Conservation (phyloP, 2,888 invertebrate species). For the Agrotis puta region DNA sequence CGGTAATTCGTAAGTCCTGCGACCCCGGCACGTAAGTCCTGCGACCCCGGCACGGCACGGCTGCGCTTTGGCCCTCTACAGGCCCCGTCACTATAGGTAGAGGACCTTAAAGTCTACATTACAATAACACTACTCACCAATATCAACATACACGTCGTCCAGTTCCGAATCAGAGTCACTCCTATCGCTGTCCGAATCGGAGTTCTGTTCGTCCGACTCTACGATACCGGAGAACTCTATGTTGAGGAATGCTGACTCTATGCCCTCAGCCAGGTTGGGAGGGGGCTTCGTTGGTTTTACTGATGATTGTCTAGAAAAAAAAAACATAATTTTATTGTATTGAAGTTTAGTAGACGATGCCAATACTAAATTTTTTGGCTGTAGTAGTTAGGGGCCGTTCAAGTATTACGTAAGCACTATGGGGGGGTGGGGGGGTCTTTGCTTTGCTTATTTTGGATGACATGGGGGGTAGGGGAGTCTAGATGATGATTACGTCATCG, state of each 20-base stretch:
- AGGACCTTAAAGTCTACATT: background rate
- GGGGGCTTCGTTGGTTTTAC: conserved; percentile 84
- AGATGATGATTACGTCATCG: too few species aligned
- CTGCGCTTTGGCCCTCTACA: too few species aligned
- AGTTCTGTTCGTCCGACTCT: conserved; percentile 85
- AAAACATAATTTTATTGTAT: background rate
- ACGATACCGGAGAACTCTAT: conserved; percentile 90
- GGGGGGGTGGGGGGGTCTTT: too few species aligned
- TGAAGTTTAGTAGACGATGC: background rate
- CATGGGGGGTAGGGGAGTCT: too few species aligned
- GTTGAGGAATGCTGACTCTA: conserved; percentile 89
- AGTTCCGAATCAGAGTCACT: conserved; percentile 86
- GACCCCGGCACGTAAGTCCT: too few species aligned
- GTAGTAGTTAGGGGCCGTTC: too few species aligned
- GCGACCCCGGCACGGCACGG: too few species aligned
- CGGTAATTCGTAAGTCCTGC: too few species aligned
- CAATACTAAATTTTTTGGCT: background rate
- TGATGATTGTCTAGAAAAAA: conserved; percentile 81
- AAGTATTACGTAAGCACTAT: too few species aligned
- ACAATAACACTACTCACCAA: conserved; percentile 76
- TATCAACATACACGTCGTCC: conserved; percentile 87
- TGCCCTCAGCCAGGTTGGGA: conserved; percentile 86
- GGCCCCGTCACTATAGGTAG: too few species aligned
- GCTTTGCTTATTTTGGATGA: too few species aligned
- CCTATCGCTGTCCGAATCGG: conserved; percentile 82